These are phyloP conservation scores for Teleopsis dalmanni DNA, from an alignment of 1,140 invertebrate genomes.

Conservation along the genomic window DNA sequence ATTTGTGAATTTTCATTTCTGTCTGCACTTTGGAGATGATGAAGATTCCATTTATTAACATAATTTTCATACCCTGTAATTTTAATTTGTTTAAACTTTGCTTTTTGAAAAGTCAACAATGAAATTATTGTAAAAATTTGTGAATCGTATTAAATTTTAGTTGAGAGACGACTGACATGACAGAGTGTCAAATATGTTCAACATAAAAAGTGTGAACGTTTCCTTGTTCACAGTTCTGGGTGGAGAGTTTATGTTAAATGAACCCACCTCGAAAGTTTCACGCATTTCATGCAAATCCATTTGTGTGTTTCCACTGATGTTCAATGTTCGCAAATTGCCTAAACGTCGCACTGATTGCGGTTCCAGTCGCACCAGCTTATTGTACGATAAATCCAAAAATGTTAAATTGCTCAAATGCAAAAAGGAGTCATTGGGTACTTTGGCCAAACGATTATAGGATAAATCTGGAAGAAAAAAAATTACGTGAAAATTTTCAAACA, in stretches of 20 bases:
- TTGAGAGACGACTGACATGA: no score
- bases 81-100: no score
- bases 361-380: conserved; percentile 61
- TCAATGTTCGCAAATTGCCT: conserved; percentile 46
- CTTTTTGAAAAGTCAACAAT: no score
- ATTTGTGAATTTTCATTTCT: no score
- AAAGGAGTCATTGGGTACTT: conserved; percentile 62
- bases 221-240: not conserved
- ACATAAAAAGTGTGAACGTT: no score
- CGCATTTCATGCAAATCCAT: conserved; percentile 43
- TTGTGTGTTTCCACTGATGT: conserved; percentile 57
- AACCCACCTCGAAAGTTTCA: conserved; percentile 42
- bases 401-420: conserved; percentile 57
- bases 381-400: conserved; percentile 64
- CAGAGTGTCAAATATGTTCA: no score
- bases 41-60: no score
- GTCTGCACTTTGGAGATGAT: no score
- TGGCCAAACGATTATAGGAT: conserved; percentile 63
- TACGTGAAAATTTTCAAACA: not conserved
- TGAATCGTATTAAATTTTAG: no score
- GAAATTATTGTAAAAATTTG: no score
- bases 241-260: not conserved
- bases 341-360: conserved; percentile 50
- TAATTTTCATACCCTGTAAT: no score
- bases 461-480: conserved; percentile 41